Conservation (phyloP, 2,797 vertebrate species). For the Hemibagrus guttatus region DNA sequence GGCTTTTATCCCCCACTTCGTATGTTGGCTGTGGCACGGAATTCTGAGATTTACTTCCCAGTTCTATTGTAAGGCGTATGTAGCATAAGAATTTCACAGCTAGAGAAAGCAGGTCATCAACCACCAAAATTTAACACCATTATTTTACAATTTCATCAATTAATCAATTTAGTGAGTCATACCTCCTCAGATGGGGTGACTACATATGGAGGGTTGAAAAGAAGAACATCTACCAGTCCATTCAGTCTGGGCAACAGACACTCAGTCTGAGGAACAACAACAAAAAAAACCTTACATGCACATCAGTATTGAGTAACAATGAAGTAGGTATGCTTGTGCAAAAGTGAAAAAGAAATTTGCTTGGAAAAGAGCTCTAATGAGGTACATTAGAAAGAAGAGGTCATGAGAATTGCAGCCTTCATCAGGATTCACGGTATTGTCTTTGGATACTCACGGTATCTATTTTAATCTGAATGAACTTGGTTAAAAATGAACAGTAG, state of each 20-base stretch:
- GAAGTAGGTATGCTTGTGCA: neutral
- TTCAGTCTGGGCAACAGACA: conserved; percentile 82
- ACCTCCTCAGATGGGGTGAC: conserved; percentile 93
- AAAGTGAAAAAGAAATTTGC: neutral
- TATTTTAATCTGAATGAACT: neutral
- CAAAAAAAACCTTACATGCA: neutral
- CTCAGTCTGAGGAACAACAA: conserved; percentile 71
- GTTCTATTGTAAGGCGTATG: neutral
- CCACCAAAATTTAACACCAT: neutral
- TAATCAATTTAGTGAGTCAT: neutral
- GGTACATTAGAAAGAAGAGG: neutral
- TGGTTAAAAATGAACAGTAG: neutral
- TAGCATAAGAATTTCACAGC: neutral
- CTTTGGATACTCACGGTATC: neutral
- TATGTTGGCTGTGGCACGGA: neutral
- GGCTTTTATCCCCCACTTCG: neutral
- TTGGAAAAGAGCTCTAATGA: neutral
- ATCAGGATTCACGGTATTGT: neutral
- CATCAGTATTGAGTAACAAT: neutral
- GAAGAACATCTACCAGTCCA: conserved; percentile 85
- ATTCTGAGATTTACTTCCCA: neutral
- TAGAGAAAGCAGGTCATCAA: neutral
- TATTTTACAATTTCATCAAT: neutral
- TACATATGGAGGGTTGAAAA: conserved; percentile 96
- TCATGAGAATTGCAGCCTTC: neutral